A percentile compares a stretch with the other conserved stretches of the same genome.
phyloP scores from a whole-genome alignment of 1,140 invertebrate species.

The Drosophila sproati region DNA sequence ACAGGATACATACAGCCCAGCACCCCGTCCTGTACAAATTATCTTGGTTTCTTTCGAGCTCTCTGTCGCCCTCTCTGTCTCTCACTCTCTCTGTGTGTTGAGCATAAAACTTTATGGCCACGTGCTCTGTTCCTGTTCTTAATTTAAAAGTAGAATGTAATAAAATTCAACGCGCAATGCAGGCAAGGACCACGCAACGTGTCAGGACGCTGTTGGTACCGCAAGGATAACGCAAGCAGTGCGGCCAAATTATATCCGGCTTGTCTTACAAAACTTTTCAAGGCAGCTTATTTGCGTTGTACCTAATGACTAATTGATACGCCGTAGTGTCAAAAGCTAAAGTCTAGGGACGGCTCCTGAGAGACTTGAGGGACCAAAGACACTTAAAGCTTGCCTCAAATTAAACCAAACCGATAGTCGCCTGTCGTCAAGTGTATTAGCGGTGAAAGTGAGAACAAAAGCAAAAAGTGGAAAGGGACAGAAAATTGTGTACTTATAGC shows the following conservation, averaged over 20 bases:
- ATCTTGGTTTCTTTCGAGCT: background rate
- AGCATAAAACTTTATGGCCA: slow-evolving; percentile 75
- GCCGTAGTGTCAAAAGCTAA: slow-evolving; percentile 43
- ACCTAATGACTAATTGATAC: slow-evolving; percentile 58
- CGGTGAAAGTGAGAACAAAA: slow-evolving; percentile 1
- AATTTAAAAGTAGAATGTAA: slow-evolving; percentile 72
- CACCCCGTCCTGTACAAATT: slow-evolving; percentile 12
- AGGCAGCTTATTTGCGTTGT: slow-evolving; percentile 24
- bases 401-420: slow-evolving; percentile 34
- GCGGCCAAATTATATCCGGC: slow-evolving; percentile 51
- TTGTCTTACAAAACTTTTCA: slow-evolving; percentile 43
- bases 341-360: background rate
- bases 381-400: slow-evolving; percentile 29
- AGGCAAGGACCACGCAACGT: slow-evolving; percentile 41
- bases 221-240: slow-evolving; percentile 21
- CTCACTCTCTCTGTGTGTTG: background rate
- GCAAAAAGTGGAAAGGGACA: background rate
- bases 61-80: no score
- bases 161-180: slow-evolving; percentile 51
- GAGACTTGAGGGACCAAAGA: slow-evolving; percentile 24
- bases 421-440: slow-evolving; percentile 67
- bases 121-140: slow-evolving; percentile 51
- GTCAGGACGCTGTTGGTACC: slow-evolving; percentile 31
- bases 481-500: background rate
- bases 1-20: slow-evolving; percentile 43